Conservation (phyloP, 2,113 vertebrate genomes). For the Neodon shergylaensis region DNA sequence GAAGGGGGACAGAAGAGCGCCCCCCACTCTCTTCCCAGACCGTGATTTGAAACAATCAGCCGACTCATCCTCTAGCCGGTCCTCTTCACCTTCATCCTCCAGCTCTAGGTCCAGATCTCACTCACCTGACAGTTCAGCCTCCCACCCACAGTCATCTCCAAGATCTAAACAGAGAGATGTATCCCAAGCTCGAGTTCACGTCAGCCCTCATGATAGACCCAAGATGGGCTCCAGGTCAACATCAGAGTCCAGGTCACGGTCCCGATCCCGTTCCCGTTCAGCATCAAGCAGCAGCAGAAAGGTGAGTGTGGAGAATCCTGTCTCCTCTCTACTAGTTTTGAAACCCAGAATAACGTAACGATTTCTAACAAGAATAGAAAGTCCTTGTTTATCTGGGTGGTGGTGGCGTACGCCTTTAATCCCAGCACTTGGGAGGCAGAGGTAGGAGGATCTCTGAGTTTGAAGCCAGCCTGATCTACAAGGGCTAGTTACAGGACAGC, state of each 20-base stretch:
- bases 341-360: background rate
- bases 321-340: background rate
- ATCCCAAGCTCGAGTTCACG: constrained; percentile 50
- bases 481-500: too few species aligned
- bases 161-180: constrained; percentile 71
- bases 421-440: too few species aligned
- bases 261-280: constrained; percentile 76
- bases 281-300: constrained; percentile 81
- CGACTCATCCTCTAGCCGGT: constrained; percentile 75
- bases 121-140: constrained; percentile 80
- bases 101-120: constrained; percentile 80
- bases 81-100: constrained; percentile 81
- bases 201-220: constrained; percentile 70
- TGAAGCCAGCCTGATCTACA: too few species aligned
- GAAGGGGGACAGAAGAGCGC: constrained; percentile 56
- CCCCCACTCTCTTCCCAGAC: constrained; percentile 61
- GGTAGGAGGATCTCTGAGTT: too few species aligned
- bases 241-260: constrained; percentile 80
- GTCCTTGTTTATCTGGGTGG: too few species aligned
- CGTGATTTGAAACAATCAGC: constrained; percentile 53
- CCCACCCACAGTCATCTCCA: constrained; percentile 74
- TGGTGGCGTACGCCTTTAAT: too few species aligned
- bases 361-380: constrained; percentile 28
- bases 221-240: constrained; percentile 74
- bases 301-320: constrained; percentile 72